Evolutionary conservation across 2,797 vertebrate genomes (phyloP).

Genomic region (Mormyrus hasselquistii): DNA sequence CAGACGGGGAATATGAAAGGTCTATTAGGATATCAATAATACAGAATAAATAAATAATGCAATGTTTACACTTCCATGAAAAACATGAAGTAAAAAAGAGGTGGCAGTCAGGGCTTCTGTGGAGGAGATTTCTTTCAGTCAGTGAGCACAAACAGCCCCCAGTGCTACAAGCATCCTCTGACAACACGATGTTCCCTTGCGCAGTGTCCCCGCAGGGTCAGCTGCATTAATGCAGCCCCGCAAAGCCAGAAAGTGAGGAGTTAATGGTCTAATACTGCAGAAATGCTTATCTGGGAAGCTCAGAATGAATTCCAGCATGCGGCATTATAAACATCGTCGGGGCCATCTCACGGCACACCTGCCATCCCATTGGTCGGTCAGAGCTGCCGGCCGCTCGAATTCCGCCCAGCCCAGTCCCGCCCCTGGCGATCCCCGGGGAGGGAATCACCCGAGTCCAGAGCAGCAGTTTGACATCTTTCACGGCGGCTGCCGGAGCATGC

Average conservation of each 20-base stretch:
- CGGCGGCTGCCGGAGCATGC: conserved; percentile 47
- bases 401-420: conserved; percentile 37
- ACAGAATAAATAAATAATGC: conserved; percentile 8
- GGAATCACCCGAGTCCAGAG: conserved; percentile 39
- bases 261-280: neutral
- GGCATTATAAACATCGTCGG: conserved; percentile 52
- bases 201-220: neutral
- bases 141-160: neutral
- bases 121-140: neutral
- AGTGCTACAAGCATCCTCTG: neutral
- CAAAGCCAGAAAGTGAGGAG: neutral
- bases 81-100: neutral
- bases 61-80: neutral
- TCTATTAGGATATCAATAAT: neutral
- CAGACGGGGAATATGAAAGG: neutral
- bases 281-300: neutral
- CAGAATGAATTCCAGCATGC: conserved; percentile 28
- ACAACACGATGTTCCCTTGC: neutral
- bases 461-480: conserved; percentile 48
- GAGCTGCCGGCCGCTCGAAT: neutral
- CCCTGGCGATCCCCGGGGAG: conserved; percentile 49
- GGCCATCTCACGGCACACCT: conserved; percentile 46
- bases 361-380: conserved; percentile 26
- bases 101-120: neutral
- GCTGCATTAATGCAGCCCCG: neutral